Base-by-base conservation (phyloP, 2,113 vertebrate species). In the Condylura cristata region DNA sequence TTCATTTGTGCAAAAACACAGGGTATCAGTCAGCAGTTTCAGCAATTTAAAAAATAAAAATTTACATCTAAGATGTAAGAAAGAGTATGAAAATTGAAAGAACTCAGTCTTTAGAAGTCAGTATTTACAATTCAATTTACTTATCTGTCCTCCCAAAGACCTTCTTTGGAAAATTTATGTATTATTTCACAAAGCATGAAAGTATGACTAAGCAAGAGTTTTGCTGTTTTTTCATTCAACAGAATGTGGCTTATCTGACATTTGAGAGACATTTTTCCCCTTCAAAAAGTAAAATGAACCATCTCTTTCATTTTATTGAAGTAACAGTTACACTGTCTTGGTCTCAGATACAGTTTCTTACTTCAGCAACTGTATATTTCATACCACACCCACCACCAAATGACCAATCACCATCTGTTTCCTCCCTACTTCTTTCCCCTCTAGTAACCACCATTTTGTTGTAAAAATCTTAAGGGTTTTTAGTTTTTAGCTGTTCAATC, bases 241-340 rank as follows among this genome's bases (percentile, higher is more conserved):
- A 72, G 65, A 17, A 34, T 3, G 20, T 37, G 9, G 41, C 53
- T 81, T 93, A 79, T 63, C 61, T 93, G 61, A 91, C 37, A 82
- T 87, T 32, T 72, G 41, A 75, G n/a, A 92, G 61, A 80, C 65
- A 11, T 48, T 86, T 48, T 86, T 70, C 61, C 18, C 39, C 39
- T 89, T 71, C 53, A 90, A 92, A 93, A 82, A 46, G 48, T 85
- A 95, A 95, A 92, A 86, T 34, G 65, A 93, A 61, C 32, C 71
- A 22, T 26, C 13, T 80, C 28, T 9, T 75, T 8, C 53, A 22
- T 56, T 22, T 56, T 56, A 22, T 56, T 56, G 20, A 80, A 68
- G 18, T 51, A 56, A 22, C 53, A 56, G 20, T 22, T 56, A 22
- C 53, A 56, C 17, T 22, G 20, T 6, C 53, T 56, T 6, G 53